Base-by-base conservation (phyloP, 2,888 invertebrate species). In the Meandrusa payeni region DNA sequence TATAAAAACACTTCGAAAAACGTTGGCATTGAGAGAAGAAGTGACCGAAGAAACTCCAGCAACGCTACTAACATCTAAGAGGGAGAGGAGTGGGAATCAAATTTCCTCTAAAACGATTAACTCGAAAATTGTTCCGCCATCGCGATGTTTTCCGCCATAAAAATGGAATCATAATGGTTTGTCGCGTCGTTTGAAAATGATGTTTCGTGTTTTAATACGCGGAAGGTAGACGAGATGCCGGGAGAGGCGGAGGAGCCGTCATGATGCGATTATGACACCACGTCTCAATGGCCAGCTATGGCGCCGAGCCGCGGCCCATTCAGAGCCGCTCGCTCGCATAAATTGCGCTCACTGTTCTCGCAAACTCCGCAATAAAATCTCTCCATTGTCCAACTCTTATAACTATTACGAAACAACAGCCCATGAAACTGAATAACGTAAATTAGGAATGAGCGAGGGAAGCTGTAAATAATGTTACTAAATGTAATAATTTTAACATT, bases 261-360 rank as follows among this genome's bases (percentile, higher is more conserved):
- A 92, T 92, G 91, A 93, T 92, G 91, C 88, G 93, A 92, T 93
- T 93, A 92, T 87, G 65, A 74, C 86, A 66, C 83, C 87, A 89
- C 92, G 91, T 88, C 89, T 91, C 90, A 89, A 74, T 89, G 90
- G 86, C 60, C 80, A 79, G 80, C 88, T 90, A 92, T 91, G 76
- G 73, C 67, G 61, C 55, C 73, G 69, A 65, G 62, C 62, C 58
- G 64, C 54, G 60, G 61, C 56, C 75, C 64, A 85, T 86, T 87
- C 74, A 65, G 61, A 70, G 47, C 58, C 79, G 64, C 72, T 78
- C 77, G 78, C 58, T 68, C 72, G 86, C 82, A 83, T 79, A 87
- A 85, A 87, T 85, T 86, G 80, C 60, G 64, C 64, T 71, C 75
- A 79, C 70, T 79, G 80, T 81, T 77, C 70, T 74, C 37, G 27